Base-by-base conservation (phyloP, 92 coral and sea anemone genomes). In the Epizoanthus fatuus region DNA sequence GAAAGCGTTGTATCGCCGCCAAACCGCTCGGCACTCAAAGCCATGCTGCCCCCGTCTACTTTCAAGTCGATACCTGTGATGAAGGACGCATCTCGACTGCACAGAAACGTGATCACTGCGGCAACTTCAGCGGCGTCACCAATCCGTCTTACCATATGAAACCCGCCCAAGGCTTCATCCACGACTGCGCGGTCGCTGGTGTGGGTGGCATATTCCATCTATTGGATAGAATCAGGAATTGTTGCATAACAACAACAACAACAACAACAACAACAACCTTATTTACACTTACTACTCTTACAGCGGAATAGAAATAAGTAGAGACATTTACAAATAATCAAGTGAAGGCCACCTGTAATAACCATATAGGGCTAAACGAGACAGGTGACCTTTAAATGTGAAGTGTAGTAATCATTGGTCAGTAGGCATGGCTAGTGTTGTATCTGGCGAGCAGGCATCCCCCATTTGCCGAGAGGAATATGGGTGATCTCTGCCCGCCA, bases 111-210 rank as follows among this genome's bases (percentile, higher is more conserved):
- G 69, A 86, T 80, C 22, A 81, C 90, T 53, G 93, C 93, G 62
- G 93, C 93, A 63, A 90, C 16, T 77, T 90, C 93, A 16, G 53
- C 40, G n/a, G 93, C 79, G 37, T 90, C 93, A 51, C 93, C 59
- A 52, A 90, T 19, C 15, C 93, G 81, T 19, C 78, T 63, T 5
- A 60, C 74, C 90, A 90, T 81, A 60, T 86, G 87, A 15, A 15
- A 81, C 56, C 86, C 75, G 29, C 90, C 88, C 35, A 78, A 72
- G 54, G 67, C 40, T 85, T 78, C 79, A 10, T 89, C 93, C 56
- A 62, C 74, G 15, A 14, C 40, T 12, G 67, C 5, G 6, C 87
- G 85, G 17, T 85, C 87, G 29, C 85, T 72, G 2, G 42, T 40
- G 9, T 57, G 7, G 16, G 79, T 71, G 5, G 81, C 62, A 7